Evolutionary conservation across 2,113 vertebrate genomes (phyloP).

Genomic region (Ammodytes dubius): DNA sequence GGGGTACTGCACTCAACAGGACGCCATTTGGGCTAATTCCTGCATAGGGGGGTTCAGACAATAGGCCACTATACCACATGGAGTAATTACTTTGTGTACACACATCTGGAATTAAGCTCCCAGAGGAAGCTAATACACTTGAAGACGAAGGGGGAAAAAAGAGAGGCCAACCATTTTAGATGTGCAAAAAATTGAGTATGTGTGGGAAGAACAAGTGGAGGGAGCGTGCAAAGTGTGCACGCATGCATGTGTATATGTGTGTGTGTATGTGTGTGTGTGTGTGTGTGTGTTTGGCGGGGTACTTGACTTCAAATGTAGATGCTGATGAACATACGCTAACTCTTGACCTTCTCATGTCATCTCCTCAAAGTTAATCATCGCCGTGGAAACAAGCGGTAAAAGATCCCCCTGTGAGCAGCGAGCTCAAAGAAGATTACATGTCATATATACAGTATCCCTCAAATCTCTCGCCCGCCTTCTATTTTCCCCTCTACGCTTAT

Average conservation of each 20-base stretch:
- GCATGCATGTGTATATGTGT: background rate
- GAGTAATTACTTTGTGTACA: slow-evolving; percentile 85
- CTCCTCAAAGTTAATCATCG: slow-evolving; percentile 56
- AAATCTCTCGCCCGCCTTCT: slow-evolving; percentile 33
- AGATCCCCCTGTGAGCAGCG: slow-evolving; percentile 30
- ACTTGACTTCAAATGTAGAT: slow-evolving; percentile 38
- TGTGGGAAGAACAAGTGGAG: slow-evolving; percentile 61
- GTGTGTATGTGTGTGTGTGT: slow-evolving; percentile 28
- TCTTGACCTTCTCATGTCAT: slow-evolving; percentile 44
- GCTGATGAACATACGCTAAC: slow-evolving; percentile 32
- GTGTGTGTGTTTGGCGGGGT: background rate
- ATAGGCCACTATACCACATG: slow-evolving; percentile 84
- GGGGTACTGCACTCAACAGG: slow-evolving; percentile 80
- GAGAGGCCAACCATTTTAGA: slow-evolving; percentile 59
- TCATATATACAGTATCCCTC: slow-evolving; percentile 41
- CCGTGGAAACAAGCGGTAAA: slow-evolving; percentile 41
- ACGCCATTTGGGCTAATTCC: slow-evolving; percentile 84
- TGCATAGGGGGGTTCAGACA: slow-evolving; percentile 81
- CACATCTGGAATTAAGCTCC: slow-evolving; percentile 86
- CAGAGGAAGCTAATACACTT: slow-evolving; percentile 78
- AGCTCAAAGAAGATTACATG: slow-evolving; percentile 55
- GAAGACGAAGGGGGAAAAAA: slow-evolving; percentile 34
- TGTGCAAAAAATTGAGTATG: slow-evolving; percentile 71
- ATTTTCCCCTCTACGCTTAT: slow-evolving; percentile 24
- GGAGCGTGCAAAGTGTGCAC: background rate